These are phyloP conservation scores for Chionis minor DNA, from an alignment of 2,113 vertebrate species.

Conservation along the genomic window DNA sequence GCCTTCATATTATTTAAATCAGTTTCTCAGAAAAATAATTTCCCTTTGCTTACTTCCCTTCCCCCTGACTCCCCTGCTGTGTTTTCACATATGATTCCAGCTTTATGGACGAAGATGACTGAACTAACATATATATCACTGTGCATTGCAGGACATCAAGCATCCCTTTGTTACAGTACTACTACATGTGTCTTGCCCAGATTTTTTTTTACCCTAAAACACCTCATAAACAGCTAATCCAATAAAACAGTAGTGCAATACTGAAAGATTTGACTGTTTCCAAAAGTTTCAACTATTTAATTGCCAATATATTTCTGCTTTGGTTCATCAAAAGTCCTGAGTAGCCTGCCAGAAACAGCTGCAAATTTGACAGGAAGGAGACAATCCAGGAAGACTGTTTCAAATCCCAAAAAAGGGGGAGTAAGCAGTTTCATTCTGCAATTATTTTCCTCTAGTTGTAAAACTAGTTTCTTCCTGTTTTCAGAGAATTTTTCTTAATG, in stretches of 20 bases:
- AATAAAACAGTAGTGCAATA: not conserved
- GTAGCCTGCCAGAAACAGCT: slow-evolving; percentile 36
- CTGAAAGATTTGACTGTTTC: not conserved
- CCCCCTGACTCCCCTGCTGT: too few species aligned
- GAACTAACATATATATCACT: not conserved
- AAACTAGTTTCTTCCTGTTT: not conserved
- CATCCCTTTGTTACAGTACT: not conserved
- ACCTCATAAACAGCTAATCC: not conserved
- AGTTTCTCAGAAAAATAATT: not conserved
- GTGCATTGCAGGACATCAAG: not conserved
- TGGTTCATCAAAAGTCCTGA: not conserved
- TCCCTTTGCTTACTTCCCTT: not conserved
- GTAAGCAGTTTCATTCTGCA: not conserved
- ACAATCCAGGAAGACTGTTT: not conserved
- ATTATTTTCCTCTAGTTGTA: not conserved
- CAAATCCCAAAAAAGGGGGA: not conserved
- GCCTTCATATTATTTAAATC: not conserved
- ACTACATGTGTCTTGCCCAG: not conserved
- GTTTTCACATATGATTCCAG: not conserved
- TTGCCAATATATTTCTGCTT: not conserved
- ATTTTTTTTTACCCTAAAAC: not conserved
- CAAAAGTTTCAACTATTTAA: not conserved
- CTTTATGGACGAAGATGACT: not conserved
- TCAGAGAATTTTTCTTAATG: not conserved
- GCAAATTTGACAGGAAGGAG: not conserved